phyloP scores from a whole-genome alignment of 2,797 vertebrate genomes.

The Rhinophrynus dorsalis region DNA sequence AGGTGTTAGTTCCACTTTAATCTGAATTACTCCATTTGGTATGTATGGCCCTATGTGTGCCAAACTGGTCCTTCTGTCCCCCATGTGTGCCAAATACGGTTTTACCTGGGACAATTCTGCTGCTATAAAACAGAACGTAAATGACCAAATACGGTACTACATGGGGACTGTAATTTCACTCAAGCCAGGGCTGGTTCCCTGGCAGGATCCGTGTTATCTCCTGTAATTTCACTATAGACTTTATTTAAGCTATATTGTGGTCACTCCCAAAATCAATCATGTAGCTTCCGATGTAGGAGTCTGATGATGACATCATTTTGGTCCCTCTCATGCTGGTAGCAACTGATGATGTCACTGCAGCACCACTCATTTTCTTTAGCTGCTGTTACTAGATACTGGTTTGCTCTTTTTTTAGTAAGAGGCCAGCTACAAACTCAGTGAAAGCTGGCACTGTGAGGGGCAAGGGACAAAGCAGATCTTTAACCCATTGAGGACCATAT shows the following conservation, averaged over 20 bases:
- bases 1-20: no score
- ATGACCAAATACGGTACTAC: slow-evolving; percentile 27
- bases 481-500: no score
- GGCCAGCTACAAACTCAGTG: no score
- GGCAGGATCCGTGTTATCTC: background rate
- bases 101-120: slow-evolving; percentile 12
- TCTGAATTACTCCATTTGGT: no score
- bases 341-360: background rate
- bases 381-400: no score
- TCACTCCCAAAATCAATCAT: background rate
- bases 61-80: background rate
- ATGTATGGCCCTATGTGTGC: no score
- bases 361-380: background rate
- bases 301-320: background rate
- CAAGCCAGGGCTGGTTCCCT: slow-evolving; percentile 29
- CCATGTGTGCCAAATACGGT: slow-evolving; percentile 30
- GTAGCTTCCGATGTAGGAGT: background rate
- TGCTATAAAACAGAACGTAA: slow-evolving; percentile 24
- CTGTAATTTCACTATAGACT: background rate
- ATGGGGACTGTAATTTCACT: background rate
- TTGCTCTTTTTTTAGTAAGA: no score
- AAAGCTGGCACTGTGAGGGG: no score
- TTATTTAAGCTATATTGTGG: background rate
- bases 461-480: no score
- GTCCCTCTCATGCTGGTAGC: background rate